phyloP scores from a whole-genome alignment of 2,888 invertebrate genomes.

The Hypselothyrea guttata region DNA sequence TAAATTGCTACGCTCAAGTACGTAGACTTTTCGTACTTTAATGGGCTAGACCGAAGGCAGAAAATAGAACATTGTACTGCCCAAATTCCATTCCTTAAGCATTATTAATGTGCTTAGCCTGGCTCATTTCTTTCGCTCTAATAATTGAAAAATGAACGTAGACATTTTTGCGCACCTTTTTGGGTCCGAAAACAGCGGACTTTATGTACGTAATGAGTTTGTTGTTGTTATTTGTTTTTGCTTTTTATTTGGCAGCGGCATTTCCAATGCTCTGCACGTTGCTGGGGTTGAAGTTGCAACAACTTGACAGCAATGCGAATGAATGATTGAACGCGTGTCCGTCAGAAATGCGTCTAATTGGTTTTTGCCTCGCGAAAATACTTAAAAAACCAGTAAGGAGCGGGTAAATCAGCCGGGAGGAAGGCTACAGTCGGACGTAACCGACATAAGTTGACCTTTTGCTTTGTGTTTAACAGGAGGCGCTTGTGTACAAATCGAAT shows the following conservation, averaged over 20 bases:
- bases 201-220: slow-evolving; percentile 59
- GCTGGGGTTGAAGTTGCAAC: slow-evolving; percentile 56
- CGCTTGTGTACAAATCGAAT: too few relatives aligned
- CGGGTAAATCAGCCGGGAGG: too few relatives aligned
- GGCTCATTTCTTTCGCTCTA: slow-evolving; percentile 35
- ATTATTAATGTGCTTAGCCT: slow-evolving; percentile 61
- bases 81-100: slow-evolving; percentile 14
- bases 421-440: too few relatives aligned
- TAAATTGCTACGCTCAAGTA: slow-evolving; percentile 36
- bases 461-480: too few relatives aligned
- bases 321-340: slow-evolving; percentile 78
- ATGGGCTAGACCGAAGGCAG: slow-evolving; percentile 25
- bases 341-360: slow-evolving; percentile 77
- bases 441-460: too few relatives aligned
- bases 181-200: too few relatives aligned
- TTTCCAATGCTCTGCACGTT: slow-evolving; percentile 66
- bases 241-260: slow-evolving; percentile 29
- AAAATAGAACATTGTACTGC: neutral
- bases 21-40: slow-evolving; percentile 21
- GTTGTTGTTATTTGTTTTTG: slow-evolving; percentile 19
- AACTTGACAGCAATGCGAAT: slow-evolving; percentile 73
- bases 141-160: slow-evolving; percentile 68
- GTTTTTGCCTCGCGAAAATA: slow-evolving; percentile 48
- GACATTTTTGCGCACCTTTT: slow-evolving; percentile 66
- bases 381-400: slow-evolving; percentile 24